Base-by-base conservation (phyloP, 1,140 invertebrate species). In the Ceratoteleas bidentatus region DNA sequence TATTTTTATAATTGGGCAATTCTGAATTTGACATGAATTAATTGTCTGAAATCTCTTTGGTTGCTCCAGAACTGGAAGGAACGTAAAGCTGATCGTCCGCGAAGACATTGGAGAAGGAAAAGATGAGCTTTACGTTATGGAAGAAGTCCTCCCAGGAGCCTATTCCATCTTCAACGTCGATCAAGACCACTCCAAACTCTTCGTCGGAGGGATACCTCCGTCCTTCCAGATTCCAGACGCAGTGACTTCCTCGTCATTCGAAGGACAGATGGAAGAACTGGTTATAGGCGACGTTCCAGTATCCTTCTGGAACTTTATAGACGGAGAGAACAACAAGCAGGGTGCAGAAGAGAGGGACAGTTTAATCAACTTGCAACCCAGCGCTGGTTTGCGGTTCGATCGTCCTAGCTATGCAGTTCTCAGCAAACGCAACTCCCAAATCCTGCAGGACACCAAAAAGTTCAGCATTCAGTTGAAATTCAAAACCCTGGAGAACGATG, bases 281-380 rank as follows among this genome's bases (percentile, higher is more conserved):
- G 93, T 95, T 56, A 96, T 99, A 79, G 98, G 98, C 13, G 96
- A 97, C 34, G 95, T 94, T 10, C 95, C 95, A 3, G 94, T 99
- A 11, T 98, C 98, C 0, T 92, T 99, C 11, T 99, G 98, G 98
- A 99, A 99, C 91, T 98, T 98, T 85, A 92, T 94, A 6, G 94
- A 96, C 47, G 95, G 94, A 24, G 94, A 95, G 40, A 95, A 96
- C 40, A 96, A 97, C 61, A 91, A 94, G 52, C 91, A 94, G 76
- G 96, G 95, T 6, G 95, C 96, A 0, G 86, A 91, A 10, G 95
- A 96, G 86, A 95, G 96, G 54, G 94, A 96, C 84, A 93, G 92
- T 68, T 88, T 96, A 13, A 88, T 94, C 16, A 93, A 94, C 43
- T 89, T 94, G 7, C 90, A 93, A 52, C 92, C 93, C 38, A 93